Conservation (phyloP, 2,888 invertebrate genomes). For the Lycaena phlaeas region DNA sequence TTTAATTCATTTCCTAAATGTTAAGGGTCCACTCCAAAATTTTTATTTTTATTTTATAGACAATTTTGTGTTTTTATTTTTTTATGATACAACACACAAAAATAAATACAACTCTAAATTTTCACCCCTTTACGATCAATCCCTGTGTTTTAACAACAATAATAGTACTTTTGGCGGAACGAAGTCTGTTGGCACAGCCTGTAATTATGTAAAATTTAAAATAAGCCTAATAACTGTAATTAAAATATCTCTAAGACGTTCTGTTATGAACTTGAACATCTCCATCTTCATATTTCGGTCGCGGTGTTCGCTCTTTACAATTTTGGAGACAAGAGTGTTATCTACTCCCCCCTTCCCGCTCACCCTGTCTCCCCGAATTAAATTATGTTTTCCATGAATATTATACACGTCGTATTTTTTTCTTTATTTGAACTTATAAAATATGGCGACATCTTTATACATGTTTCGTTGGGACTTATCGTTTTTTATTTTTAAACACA, state of each 20-base stretch:
- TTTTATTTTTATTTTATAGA: no score
- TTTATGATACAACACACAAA: no score
- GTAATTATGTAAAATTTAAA: no score
- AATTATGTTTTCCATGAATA: conserved; percentile 71
- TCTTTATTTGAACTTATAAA: conserved; percentile 21
- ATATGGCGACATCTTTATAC: conserved; percentile 3
- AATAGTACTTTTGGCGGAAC: no score
- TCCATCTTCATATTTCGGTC: conserved; percentile 50
- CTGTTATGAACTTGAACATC: conserved; percentile 30
- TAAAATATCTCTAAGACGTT: background rate
- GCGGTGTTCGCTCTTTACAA: conserved; percentile 55
- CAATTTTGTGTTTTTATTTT: no score
- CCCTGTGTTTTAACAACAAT: no score
- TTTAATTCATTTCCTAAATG: no score
- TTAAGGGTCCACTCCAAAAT: no score
- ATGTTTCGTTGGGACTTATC: background rate
- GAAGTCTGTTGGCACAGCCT: no score
- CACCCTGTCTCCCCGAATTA: conserved; percentile 54
- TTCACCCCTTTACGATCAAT: no score
- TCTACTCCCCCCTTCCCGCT: conserved; percentile 32
- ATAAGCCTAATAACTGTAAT: background rate
- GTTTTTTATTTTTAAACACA: background rate
- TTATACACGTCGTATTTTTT: conserved; percentile 60
- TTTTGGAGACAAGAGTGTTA: conserved; percentile 54
- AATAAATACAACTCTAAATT: no score